Base-by-base conservation (phyloP, 2,888 invertebrate species). In the Drosophila limbata region DNA sequence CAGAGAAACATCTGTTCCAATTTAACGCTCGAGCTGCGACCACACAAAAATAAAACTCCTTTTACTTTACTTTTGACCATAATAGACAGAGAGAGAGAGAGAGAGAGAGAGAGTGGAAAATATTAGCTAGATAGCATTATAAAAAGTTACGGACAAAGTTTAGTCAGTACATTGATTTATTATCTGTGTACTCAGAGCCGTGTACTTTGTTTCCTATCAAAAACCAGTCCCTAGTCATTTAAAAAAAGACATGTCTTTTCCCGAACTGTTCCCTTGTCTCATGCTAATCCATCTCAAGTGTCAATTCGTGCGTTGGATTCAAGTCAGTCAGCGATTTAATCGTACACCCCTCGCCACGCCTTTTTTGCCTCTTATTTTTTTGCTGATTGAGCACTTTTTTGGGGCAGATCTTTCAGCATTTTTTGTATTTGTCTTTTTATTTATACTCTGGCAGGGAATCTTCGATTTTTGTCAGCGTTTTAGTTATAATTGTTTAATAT, bases 201-300 rank as follows among this genome's bases (percentile, higher is more conserved):
- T 25, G 37, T 61, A 17, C 48, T 37, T 17, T 9, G 42, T 3
- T 37, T 55, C 9, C 47, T 21, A 48, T 19, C 17, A 10, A n/a
- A 45, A 45, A 35, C 35, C 62, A 45, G 45, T n/a, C 15, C 52
- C 19, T 17, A 10, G 10, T n/a, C 11, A 52, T 13, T 35, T 10
- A 21, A 19, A 47, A 19, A 47, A 55, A 25, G 35, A 13, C 15
- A 17, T 13, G 33, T 21, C 17, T 35, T 10, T 39, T 15, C 15
- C 15, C 9, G 5, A 35, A 39, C 53, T 55, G 76, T 57, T 55
- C 25, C 52, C 52, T 51, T 69, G 68, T 67, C 73, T 73, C 74
- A 74, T 78, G 75, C 75, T 84, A 87, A 89, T 84, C 79, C 87
- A 87, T 81, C 79, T 84, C 81, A 87, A 89, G 88, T 85, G 84